phyloP scores from a whole-genome alignment of 2,797 vertebrate genomes.

The Babyrousa celebensis region DNA sequence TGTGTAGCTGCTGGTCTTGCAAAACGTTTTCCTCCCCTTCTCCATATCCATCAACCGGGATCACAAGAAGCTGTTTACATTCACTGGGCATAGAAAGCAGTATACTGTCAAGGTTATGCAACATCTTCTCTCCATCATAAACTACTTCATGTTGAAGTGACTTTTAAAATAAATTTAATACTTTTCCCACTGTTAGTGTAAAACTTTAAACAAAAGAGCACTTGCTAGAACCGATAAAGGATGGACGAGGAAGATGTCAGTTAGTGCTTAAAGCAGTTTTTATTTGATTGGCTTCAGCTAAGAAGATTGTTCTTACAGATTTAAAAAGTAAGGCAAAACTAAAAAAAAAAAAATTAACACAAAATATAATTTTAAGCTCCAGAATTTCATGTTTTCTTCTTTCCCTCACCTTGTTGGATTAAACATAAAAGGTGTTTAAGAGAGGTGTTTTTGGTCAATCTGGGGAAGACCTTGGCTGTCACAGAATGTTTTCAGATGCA shows the following conservation, averaged over 20 bases:
- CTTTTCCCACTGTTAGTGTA: not conserved
- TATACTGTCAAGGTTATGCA: not conserved
- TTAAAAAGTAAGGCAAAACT: constrained; percentile 13
- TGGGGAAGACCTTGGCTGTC: not conserved
- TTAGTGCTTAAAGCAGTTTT: not conserved
- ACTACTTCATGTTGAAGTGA: not conserved
- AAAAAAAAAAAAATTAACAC: not conserved
- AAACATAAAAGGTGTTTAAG: not conserved
- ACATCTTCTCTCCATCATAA: not conserved
- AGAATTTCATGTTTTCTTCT: not conserved
- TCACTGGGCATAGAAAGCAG: not conserved
- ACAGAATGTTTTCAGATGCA: not conserved
- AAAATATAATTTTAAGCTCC: not conserved
- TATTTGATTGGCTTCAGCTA: constrained; percentile 18
- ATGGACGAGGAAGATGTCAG: not conserved
- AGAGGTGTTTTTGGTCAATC: not conserved
- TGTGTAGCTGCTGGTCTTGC: not conserved
- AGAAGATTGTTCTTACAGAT: not conserved
- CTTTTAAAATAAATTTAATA: constrained; percentile 15
- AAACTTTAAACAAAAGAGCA: not conserved
- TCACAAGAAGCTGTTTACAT: not conserved
- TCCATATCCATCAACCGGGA: not conserved
- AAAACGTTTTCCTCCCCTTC: not conserved
- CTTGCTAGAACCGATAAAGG: not conserved
- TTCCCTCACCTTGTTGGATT: not conserved